Percentiles rank a stretch among this genome's conserved stretches.
These are phyloP conservation scores for Oreonectes daqikongensis DNA, from an alignment of 2,797 vertebrate genomes.

Conservation along the genomic window DNA sequence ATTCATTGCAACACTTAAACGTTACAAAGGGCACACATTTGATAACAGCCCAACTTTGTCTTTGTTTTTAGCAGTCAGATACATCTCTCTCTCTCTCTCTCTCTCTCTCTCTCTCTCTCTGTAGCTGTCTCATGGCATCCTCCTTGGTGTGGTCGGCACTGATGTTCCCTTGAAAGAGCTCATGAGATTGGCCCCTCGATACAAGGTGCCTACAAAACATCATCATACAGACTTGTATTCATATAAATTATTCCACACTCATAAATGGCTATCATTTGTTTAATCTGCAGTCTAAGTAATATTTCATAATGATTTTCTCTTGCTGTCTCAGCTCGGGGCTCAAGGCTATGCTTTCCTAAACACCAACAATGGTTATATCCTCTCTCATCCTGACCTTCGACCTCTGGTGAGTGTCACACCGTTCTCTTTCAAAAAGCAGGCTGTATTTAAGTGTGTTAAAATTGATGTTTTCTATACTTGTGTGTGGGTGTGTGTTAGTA, in stretches of 20 bases:
- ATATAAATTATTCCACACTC: not conserved
- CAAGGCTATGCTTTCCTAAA: constrained; percentile 94
- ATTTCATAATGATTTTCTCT: not conserved
- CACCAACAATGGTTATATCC: constrained; percentile 96
- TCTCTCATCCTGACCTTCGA: constrained; percentile 93
- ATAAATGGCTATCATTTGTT: not conserved
- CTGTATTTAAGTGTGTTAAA: not conserved
- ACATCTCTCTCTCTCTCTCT: not conserved
- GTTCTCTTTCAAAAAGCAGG: not conserved
- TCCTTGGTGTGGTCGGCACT: constrained; percentile 92
- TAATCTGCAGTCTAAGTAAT: not conserved
- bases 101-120: not conserved
- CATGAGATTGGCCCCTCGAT: constrained; percentile 89
- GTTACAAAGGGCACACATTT: not conserved
- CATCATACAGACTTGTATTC: not conserved
- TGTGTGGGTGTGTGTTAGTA: constrained; percentile 76
- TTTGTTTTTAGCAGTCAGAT: not conserved
- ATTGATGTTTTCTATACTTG: not conserved
- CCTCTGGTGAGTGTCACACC: constrained; percentile 80
- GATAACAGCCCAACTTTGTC: not conserved
- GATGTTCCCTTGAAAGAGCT: constrained; percentile 92
- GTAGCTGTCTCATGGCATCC: constrained; percentile 84
- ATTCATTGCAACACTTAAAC: not conserved
- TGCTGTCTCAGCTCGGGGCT: constrained; percentile 84
- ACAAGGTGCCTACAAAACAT: constrained; percentile 79